These are phyloP conservation scores for Aviceda subcristata DNA, from an alignment of 2,113 vertebrate species.

Conservation along the genomic window DNA sequence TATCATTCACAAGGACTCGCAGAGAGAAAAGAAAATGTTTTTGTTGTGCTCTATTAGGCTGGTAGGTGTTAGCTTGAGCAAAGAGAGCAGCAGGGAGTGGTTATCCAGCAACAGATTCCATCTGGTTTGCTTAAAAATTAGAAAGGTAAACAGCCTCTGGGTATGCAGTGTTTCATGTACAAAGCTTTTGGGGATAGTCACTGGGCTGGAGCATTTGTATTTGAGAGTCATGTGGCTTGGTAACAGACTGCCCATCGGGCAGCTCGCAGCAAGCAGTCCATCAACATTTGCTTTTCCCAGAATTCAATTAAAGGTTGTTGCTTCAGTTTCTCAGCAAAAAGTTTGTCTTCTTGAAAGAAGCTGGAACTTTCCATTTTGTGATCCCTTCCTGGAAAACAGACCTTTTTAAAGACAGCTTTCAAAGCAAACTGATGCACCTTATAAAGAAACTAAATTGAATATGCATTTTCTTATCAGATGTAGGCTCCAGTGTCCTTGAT, in stretches of 20 bases:
- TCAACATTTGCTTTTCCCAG: background rate
- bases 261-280: background rate
- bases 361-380: background rate
- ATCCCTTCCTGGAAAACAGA: background rate
- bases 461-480: background rate
- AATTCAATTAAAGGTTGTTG: slow-evolving; percentile 18
- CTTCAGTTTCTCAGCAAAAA: background rate
- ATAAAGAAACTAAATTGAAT: background rate
- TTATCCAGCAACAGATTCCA: slow-evolving; percentile 11
- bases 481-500: background rate
- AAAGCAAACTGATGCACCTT: background rate
- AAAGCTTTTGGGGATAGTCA: slow-evolving; percentile 12
- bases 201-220: background rate
- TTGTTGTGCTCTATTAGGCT: background rate
- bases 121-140: slow-evolving; percentile 42
- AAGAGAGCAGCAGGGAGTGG: background rate
- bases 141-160: slow-evolving; percentile 37
- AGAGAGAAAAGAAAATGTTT: background rate
- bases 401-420: background rate
- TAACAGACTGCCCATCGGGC: slow-evolving; percentile 23
- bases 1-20: background rate
- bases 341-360: background rate
- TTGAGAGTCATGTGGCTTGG: background rate
- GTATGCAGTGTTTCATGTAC: background rate
- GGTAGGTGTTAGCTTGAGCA: background rate